Evolutionary conservation across 2,888 invertebrate genomes (phyloP).

Genomic region (Drosophila sordidapex): DNA sequence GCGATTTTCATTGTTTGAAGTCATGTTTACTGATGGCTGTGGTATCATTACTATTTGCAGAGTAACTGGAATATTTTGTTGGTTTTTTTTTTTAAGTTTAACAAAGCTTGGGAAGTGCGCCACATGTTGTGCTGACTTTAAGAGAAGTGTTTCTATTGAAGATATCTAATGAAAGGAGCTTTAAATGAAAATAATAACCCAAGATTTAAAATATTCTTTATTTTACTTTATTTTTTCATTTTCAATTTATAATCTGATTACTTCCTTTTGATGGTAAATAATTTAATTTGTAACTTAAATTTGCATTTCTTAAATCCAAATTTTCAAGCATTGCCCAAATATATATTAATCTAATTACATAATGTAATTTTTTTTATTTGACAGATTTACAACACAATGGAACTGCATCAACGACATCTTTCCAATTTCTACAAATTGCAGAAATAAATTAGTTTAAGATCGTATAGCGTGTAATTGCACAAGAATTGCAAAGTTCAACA

Average conservation of each 20-base stretch:
- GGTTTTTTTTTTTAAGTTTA: background rate
- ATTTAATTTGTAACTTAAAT: too few species aligned
- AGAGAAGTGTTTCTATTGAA: background rate
- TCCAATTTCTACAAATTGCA: constrained; percentile 82
- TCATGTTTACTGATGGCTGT: background rate
- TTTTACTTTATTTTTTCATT: too few species aligned
- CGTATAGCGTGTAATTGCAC: constrained; percentile 16
- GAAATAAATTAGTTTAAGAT: constrained; percentile 51
- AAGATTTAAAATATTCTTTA: too few species aligned
- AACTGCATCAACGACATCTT: constrained; percentile 82
- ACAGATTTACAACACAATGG: constrained; percentile 77
- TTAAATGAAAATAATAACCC: too few species aligned
- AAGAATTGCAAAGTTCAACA: constrained; percentile 7
- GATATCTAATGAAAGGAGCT: too few species aligned
- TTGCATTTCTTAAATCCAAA: too few species aligned
- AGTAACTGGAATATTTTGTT: background rate
- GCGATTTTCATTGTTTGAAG: background rate
- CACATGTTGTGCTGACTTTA: too few species aligned
- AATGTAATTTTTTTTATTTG: background rate
- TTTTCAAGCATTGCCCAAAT: background rate
- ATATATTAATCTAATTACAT: background rate
- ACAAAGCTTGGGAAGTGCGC: background rate
- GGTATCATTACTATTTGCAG: background rate
- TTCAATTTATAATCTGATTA: too few species aligned
- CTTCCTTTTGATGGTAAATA: background rate